phyloP scores from a whole-genome alignment of 2,113 vertebrate species.

The Gadus chalcogrammus region DNA sequence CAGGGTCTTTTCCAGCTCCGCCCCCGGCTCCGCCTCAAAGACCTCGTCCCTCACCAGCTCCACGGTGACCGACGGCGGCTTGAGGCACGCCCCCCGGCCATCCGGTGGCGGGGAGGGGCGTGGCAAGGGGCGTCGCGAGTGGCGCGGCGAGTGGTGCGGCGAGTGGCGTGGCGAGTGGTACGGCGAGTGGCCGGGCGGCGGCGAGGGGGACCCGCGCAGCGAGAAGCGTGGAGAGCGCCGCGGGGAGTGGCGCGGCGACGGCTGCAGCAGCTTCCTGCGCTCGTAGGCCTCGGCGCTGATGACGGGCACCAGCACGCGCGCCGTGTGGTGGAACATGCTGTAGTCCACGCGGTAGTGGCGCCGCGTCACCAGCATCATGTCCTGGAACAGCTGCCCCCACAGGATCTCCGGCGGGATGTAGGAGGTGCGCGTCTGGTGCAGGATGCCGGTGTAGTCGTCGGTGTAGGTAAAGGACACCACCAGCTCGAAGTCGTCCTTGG shows the following conservation, averaged over 20 bases:
- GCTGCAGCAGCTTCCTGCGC: slow-evolving; percentile 64
- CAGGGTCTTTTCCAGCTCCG: neutral
- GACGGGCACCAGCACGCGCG: slow-evolving; percentile 80
- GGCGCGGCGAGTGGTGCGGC: neutral
- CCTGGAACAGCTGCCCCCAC: slow-evolving; percentile 92
- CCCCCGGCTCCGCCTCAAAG: slow-evolving; percentile 15
- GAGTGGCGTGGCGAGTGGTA: neutral
- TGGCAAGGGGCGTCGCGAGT: neutral
- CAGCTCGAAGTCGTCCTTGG: slow-evolving; percentile 86
- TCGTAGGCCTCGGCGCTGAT: slow-evolving; percentile 83
- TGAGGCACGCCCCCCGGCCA: slow-evolving; percentile 7
- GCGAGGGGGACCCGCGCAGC: neutral
- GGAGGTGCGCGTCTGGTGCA: slow-evolving; percentile 91
- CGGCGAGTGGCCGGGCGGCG: slow-evolving; percentile 19
- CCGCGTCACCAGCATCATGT: slow-evolving; percentile 81
- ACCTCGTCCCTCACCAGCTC: slow-evolving; percentile 37
- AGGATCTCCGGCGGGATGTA: slow-evolving; percentile 86
- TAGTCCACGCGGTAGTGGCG: slow-evolving; percentile 88
- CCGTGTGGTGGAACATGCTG: slow-evolving; percentile 86
- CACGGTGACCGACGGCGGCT: slow-evolving; percentile 36
- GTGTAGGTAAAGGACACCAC: slow-evolving; percentile 93
- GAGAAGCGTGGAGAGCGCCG: neutral
- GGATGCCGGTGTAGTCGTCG: slow-evolving; percentile 86
- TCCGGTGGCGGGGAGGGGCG: slow-evolving; percentile 17
- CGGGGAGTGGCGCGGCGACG: slow-evolving; percentile 16